phyloP scores from a whole-genome alignment of 2,888 invertebrate species.

The Calameuta idolon region DNA sequence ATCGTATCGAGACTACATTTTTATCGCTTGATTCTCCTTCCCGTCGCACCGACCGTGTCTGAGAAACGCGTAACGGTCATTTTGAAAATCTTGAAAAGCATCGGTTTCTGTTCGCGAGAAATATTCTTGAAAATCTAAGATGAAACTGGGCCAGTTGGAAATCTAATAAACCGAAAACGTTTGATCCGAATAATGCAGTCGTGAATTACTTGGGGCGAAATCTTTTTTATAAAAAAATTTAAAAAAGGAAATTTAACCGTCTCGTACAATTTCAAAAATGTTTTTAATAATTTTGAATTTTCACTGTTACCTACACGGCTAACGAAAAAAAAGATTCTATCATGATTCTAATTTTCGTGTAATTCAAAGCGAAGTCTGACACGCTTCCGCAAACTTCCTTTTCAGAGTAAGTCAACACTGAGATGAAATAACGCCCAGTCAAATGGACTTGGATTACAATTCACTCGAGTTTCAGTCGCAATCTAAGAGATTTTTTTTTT shows the following conservation, averaged over 20 bases:
- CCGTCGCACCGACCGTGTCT: background rate
- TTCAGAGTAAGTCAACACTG: background rate
- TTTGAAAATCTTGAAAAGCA: background rate
- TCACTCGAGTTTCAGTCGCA: background rate
- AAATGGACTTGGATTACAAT: background rate
- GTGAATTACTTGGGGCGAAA: background rate
- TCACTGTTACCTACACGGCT: background rate
- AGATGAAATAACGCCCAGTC: background rate
- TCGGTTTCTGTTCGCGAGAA: background rate
- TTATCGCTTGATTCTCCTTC: background rate
- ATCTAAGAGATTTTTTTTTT: background rate
- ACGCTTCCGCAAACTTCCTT: background rate
- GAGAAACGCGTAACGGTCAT: background rate
- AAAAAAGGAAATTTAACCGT: background rate
- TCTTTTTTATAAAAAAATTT: background rate
- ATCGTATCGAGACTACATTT: background rate
- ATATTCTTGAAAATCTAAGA: background rate
- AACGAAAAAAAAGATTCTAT: too few species aligned
- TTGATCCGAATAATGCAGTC: background rate
- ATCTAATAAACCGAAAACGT: background rate
- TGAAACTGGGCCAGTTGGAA: background rate
- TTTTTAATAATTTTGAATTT: background rate
- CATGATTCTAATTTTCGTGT: background rate
- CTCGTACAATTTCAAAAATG: background rate
- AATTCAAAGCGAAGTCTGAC: background rate